Evolutionary conservation across 2,888 invertebrate genomes (phyloP), one percentile per base, ranked within the genome.

Genomic region (Sminthurinus aureus): DNA sequence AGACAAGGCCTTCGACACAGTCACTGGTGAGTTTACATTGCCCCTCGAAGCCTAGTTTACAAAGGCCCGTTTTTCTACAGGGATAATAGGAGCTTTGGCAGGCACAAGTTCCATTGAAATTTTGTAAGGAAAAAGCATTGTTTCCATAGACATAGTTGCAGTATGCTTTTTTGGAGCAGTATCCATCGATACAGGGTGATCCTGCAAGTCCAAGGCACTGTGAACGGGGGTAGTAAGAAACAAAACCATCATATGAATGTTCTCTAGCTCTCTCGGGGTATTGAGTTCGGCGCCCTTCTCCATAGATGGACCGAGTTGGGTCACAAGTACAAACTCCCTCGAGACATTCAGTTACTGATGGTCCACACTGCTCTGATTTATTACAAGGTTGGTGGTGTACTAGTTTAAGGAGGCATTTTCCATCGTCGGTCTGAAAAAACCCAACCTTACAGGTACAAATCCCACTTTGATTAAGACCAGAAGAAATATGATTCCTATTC

Each of bases 321-420:
- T 75, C 51, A 75, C 75, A 75, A n/a, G 38, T 51, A 20, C 75
- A 75, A 6, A 50, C n/a, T 38, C 75, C 75, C 8, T 18, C 51
- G 2, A 26, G 0, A 18, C 75, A 75, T 15, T 18, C n/a, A 38
- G 50, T 18, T 12, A 13, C n/a, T 8, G n/a, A 1, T 18, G 18
- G 9, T 18, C 51, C 50, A 18, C 75, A 75, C n/a, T 75, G 50
- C 4, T 51, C 51, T 18, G 6, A 6, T 3, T n/a, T 15, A 8
- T 13, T 50, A 18, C 75, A 75, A 6, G 38, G 38, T 50, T 11
- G 6, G n/a, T 50, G 50, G 38, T 50, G 15, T 9, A 2, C n/a
- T 3, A 12, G n/a, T 75, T 75, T 38, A 0, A 18, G 0, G 6
- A 13, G 9, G 18, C 75, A 75, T 3, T 50, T 8, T n/a, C 11